Conservation (phyloP, 2,888 invertebrate species). For the Brachylomia viminalis region DNA sequence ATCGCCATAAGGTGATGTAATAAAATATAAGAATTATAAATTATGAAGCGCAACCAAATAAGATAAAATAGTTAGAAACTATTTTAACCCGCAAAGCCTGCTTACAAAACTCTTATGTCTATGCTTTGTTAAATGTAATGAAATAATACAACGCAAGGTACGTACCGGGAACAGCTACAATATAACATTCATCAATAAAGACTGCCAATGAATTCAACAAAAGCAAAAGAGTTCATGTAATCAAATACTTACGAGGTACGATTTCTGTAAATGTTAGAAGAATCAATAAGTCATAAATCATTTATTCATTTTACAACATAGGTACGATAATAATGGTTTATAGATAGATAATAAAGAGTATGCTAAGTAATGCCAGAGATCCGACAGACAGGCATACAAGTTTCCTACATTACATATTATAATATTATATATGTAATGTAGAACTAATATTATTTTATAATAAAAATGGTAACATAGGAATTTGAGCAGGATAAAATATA, state of each 20-base stretch:
- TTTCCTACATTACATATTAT: too few relatives aligned
- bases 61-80: not conserved
- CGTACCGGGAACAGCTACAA: slow-evolving; percentile 48
- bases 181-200: not conserved
- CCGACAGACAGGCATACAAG: too few relatives aligned
- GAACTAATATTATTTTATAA: too few relatives aligned
- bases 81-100: not conserved
- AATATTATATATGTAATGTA: too few relatives aligned
- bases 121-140: not conserved
- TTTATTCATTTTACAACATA: too few relatives aligned
- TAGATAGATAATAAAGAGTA: too few relatives aligned
- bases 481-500: not conserved
- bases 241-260: slow-evolving; percentile 76
- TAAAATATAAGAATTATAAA: too few relatives aligned
- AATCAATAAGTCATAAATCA: not conserved
- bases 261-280: slow-evolving; percentile 74
- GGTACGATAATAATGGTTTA: too few relatives aligned
- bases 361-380: too few relatives aligned
- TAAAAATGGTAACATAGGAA: not conserved
- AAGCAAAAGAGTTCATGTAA: not conserved
- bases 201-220: not conserved
- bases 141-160: not conserved
- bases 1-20: too few relatives aligned
- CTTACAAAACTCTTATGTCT: not conserved
- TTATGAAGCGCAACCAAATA: too few relatives aligned